Evolutionary conservation across 1,140 invertebrate genomes (phyloP), one percentile per base, ranked within the genome.

Genomic region (Drosophila neocordata): DNA sequence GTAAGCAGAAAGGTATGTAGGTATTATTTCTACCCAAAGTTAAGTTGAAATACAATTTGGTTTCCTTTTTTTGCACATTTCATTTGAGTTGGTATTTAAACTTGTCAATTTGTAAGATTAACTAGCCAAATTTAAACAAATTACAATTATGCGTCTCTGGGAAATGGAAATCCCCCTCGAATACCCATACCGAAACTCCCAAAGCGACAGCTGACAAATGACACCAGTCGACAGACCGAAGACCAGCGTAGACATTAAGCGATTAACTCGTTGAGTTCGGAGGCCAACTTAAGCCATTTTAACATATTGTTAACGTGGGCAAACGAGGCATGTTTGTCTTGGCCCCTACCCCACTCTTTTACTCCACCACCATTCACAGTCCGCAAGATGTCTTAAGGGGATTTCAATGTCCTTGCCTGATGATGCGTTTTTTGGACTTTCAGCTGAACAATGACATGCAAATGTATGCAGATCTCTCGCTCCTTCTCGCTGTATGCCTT

Each of bases 401-500:
- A 89, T 88, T 88, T 89, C 66, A 57, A 64, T 88, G 84, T 89
- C 84, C 84, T 88, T 88, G 83, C 80, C 79, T 79, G 84, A 89
- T 88, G 84, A 78, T 77, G 84, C 77, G 76, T 73, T 84, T 61
- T 67, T 62, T 73, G 53, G 34, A 31, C 52, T 24, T 12, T 11
- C 57, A 22, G 20, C 57, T 48, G 59, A 57, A 71, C 82, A 85
- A 89, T 89, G 85, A 87, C 85, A 90, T 90, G 89, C 88, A 89
- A 90, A 90, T 90, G 68, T 90, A 90, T 90, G 88, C 88, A 90
- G 89, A 90, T 90, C 83, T 87, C 83, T 87, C 15, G 41, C 41
- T 44, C 41, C 11, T 48, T 15, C 41, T 7, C 2, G 27, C 27
- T 31, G 7, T 31, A 69, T 73, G 89, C 89, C 89, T 90, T 90